A percentile compares a stretch with the other conserved stretches of the same genome.
These are phyloP conservation scores for Glandiceps talaboti DNA, from an alignment of 53 echinoderm and acorn worm genomes.

Conservation along the genomic window DNA sequence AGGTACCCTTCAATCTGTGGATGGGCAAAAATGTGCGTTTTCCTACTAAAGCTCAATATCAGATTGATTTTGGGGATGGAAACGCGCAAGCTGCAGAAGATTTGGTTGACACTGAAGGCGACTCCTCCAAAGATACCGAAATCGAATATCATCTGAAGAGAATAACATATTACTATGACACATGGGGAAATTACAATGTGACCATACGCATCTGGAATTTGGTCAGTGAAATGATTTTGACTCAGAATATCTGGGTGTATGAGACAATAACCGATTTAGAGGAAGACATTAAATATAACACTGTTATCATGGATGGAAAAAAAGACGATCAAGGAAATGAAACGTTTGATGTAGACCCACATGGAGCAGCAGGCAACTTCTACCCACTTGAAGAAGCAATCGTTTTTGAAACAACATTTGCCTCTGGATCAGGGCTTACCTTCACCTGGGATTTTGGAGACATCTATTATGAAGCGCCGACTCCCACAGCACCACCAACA, in stretches of 20 bases:
- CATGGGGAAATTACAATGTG: constrained; percentile 57
- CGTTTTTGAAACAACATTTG: constrained; percentile 40
- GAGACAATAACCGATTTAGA: constrained; percentile 67
- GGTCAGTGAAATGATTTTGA: constrained; percentile 36
- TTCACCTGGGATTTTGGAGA: constrained; percentile 92
- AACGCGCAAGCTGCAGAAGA: not conserved
- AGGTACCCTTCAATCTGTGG: constrained; percentile 51
- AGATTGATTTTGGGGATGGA: constrained; percentile 64
- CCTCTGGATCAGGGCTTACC: constrained; percentile 66
- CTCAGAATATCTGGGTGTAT: constrained; percentile 50
- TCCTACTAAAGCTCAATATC: constrained; percentile 51
- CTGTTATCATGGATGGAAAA: constrained; percentile 52
- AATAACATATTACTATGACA: constrained; percentile 34
- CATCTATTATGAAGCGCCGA: constrained; percentile 9
- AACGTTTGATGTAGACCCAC: constrained; percentile 32
- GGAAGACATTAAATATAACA: constrained; percentile 72
- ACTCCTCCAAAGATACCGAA: constrained; percentile 36
- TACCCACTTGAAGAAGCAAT: constrained; percentile 61
- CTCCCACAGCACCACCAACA: constrained; percentile 9
- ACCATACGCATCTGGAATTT: constrained; percentile 62
- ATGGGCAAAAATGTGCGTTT: constrained; percentile 39
- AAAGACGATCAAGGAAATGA: constrained; percentile 29
- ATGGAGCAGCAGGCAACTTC: constrained; percentile 48
- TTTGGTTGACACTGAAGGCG: constrained; percentile 20
- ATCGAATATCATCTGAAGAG: constrained; percentile 37